A percentile compares a stretch with the other conserved stretches of the same genome.
These are phyloP conservation scores for Phoxinus dragarum DNA, from an alignment of 2,797 vertebrate genomes.

Conservation along the genomic window DNA sequence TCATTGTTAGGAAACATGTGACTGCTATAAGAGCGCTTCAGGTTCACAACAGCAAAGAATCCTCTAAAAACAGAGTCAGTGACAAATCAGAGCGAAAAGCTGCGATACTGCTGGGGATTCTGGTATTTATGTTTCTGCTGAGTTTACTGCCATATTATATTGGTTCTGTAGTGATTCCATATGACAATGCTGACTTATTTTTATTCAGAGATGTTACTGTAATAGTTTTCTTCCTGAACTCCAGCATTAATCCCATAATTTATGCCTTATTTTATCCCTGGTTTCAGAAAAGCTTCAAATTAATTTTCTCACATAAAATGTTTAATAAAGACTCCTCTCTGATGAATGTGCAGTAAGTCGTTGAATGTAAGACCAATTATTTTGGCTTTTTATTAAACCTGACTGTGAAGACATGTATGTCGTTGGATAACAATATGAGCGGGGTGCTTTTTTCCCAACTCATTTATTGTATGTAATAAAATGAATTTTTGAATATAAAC, in stretches of 20 bases:
- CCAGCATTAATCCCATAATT: conserved; percentile 50
- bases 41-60: conserved; percentile 20
- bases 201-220: background rate
- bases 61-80: background rate
- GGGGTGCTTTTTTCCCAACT: too few relatives aligned
- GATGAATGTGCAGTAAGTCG: conserved; percentile 4
- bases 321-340: conserved; percentile 37
- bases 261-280: conserved; percentile 54
- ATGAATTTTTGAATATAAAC: too few relatives aligned
- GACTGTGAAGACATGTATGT: too few relatives aligned
- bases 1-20: conserved; percentile 48
- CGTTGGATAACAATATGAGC: too few relatives aligned
- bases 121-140: conserved; percentile 52
- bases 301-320: conserved; percentile 35
- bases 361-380: too few relatives aligned
- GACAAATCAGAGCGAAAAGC: conserved; percentile 57
- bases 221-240: conserved; percentile 31
- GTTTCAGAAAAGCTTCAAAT: conserved; percentile 52
- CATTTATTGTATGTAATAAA: too few relatives aligned
- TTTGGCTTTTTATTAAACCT: too few relatives aligned
- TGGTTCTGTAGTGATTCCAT: background rate
- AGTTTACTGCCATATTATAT: conserved; percentile 59
- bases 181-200: background rate
- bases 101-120: conserved; percentile 48
- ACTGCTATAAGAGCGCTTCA: conserved; percentile 52